phyloP scores from a whole-genome alignment of 2,797 vertebrate species.

The Ctenosaura bakeri region DNA sequence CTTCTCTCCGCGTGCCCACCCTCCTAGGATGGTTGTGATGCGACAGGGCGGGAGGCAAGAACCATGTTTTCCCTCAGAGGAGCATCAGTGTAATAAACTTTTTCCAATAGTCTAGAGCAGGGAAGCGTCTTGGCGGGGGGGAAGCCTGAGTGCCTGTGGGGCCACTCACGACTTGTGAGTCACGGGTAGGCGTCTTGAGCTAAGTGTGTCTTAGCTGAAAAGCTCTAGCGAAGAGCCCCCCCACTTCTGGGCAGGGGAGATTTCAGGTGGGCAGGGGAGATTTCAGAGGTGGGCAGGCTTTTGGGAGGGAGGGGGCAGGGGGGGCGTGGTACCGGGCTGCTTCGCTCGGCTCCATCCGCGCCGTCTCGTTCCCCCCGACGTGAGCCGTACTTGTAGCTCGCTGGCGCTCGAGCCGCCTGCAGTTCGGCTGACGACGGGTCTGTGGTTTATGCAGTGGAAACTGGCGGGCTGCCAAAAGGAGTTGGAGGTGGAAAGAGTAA shows the following conservation, averaged over 20 bases:
- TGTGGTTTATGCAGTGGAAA: constrained; percentile 80
- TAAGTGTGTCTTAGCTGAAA: background rate
- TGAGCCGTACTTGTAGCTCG: constrained; percentile 7
- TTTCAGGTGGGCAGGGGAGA: too few relatives aligned
- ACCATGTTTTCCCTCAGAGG: background rate
- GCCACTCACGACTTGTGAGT: background rate
- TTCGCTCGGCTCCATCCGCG: too few relatives aligned
- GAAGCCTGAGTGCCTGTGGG: too few relatives aligned
- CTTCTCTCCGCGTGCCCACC: background rate
- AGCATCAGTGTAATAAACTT: too few relatives aligned
- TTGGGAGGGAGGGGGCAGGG: constrained; percentile 3
- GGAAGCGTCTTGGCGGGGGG: too few relatives aligned
- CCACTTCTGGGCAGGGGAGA: constrained; percentile 32
- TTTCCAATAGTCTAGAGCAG: background rate
- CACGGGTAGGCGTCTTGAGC: background rate
- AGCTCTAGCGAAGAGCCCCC: too few relatives aligned
- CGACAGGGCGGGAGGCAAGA: too few relatives aligned
- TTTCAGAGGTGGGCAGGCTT: constrained; percentile 23
- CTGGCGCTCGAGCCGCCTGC: constrained; percentile 49
- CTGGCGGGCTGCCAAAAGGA: constrained; percentile 84
- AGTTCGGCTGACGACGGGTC: constrained; percentile 64
- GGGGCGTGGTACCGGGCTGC: too few relatives aligned
- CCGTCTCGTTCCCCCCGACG: too few relatives aligned
- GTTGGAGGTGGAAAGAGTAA: constrained; percentile 77
- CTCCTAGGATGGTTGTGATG: background rate